Conservation (phyloP, 1,140 invertebrate genomes). For the Bombus soroeensis region DNA sequence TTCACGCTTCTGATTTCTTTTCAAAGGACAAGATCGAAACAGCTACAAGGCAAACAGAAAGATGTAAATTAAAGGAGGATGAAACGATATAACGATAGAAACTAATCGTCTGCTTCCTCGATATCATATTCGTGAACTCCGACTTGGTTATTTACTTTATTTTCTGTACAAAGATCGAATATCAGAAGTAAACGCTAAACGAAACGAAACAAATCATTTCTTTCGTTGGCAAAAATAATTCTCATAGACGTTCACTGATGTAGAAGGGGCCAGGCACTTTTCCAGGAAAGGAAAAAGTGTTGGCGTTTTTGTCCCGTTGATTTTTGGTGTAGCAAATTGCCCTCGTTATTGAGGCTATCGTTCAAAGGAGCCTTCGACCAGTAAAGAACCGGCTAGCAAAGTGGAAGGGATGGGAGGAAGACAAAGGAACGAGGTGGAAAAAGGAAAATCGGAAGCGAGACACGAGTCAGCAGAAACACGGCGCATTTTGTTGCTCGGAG, state of each 20-base stretch:
- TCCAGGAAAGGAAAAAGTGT: conserved; percentile 6
- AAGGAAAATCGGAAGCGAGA: conserved; percentile 35
- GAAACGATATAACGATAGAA: too few relatives aligned
- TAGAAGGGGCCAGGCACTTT: neutral
- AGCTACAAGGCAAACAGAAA: too few relatives aligned
- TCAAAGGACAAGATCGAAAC: too few relatives aligned
- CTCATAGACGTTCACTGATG: conserved; percentile 3
- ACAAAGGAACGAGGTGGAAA: neutral
- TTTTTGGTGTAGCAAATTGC: conserved; percentile 61
- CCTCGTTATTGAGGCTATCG: conserved; percentile 55
- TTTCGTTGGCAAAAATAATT: conserved; percentile 12
- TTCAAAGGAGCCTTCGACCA: conserved; percentile 45
- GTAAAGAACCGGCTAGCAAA: conserved; percentile 22
- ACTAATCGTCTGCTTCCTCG: too few relatives aligned
- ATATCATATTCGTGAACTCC: too few relatives aligned
- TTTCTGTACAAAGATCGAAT: neutral
- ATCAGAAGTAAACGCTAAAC: neutral
- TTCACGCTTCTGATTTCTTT: too few relatives aligned
- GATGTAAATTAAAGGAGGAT: too few relatives aligned
- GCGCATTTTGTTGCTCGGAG: conserved; percentile 27
- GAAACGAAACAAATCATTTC: conserved; percentile 49
- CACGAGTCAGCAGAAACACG: conserved; percentile 52
- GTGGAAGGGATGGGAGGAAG: neutral
- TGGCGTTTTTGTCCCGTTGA: conserved; percentile 48
- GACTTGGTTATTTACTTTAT: neutral